Conservation (phyloP, 2,888 invertebrate genomes). For the Germaria angustata region DNA sequence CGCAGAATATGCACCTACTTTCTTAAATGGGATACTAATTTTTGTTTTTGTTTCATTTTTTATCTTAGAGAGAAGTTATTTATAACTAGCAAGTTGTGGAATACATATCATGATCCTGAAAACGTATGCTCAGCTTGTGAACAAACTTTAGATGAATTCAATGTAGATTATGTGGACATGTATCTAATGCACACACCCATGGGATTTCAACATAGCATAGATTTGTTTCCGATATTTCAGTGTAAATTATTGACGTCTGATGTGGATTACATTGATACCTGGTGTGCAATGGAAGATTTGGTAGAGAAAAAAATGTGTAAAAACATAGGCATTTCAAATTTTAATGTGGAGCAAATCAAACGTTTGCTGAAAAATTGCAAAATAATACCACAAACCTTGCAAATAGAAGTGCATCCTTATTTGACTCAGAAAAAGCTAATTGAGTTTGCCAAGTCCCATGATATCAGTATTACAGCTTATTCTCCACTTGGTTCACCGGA, state of each 20-base stretch:
- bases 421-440: conserved; percentile 86
- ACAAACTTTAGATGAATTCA: conserved; percentile 86
- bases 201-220: conserved; percentile 88
- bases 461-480: conserved; percentile 88
- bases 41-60: too few relatives aligned
- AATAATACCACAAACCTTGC: conserved; percentile 84
- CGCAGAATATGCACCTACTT: background rate
- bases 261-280: conserved; percentile 87
- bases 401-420: conserved; percentile 89
- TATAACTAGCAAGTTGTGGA: conserved; percentile 91
- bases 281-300: conserved; percentile 87
- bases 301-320: conserved; percentile 84
- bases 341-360: conserved; percentile 87
- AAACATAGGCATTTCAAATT: conserved; percentile 87
- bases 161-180: conserved; percentile 89
- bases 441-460: conserved; percentile 84
- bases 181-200: conserved; percentile 96
- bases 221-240: conserved; percentile 83
- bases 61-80: conserved; percentile 83
- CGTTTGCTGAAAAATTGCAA: conserved; percentile 83
- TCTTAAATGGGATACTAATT: too few relatives aligned
- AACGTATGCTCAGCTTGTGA: conserved; percentile 86
- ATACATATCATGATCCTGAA: conserved; percentile 90
- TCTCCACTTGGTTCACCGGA: conserved; percentile 91
- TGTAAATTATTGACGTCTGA: conserved; percentile 84